Evolutionary conservation across 1,140 invertebrate genomes (phyloP), one percentile per base, ranked within the genome.

Genomic region (Drosophila melanica): DNA sequence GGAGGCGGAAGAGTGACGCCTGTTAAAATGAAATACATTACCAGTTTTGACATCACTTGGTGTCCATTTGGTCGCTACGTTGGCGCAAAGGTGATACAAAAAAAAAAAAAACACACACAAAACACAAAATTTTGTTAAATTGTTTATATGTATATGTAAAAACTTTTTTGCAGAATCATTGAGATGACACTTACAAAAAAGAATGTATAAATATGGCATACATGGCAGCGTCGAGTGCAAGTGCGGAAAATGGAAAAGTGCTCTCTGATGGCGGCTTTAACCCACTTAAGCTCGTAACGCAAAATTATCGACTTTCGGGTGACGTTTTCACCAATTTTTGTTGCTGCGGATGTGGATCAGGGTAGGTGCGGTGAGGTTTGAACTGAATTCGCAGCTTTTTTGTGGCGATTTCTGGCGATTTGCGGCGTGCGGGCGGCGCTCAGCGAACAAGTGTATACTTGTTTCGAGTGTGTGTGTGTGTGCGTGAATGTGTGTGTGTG

Each of bases 261-360:
- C 70, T 64, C 74, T 73, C 62, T 75, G 81, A 86, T 90, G 70
- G 74, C 67, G 70, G 76, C 74, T 89, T 87, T 87, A 84, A 75
- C 85, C 84, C 85, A 66, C 72, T 87, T 87, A 73, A 79, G 58
- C 64, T 75, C 54, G 82, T 68, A 84, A 89, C 66, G 73, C 76
- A 77, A 84, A 80, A 90, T 89, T 89, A 89, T 89, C 84, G 84
- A 89, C 74, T 89, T 89, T 89, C 69, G 73, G 65, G 77, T 84
- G 84, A 89, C 75, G 69, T 89, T 86, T 87, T 80, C 53, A 47
- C 69, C 48, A 75, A 69, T 67, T 74, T 82, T 77, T 76, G 66
- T 57, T 82, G 45, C 42, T 60, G 55, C 48, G 47, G 54, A 63
- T 71, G 50, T 30, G n/a, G 41, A 58, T 44, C 23, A 42, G 39